These are phyloP conservation scores for Pelecanus crispus DNA, from an alignment of 2,113 vertebrate genomes.

Conservation along the genomic window DNA sequence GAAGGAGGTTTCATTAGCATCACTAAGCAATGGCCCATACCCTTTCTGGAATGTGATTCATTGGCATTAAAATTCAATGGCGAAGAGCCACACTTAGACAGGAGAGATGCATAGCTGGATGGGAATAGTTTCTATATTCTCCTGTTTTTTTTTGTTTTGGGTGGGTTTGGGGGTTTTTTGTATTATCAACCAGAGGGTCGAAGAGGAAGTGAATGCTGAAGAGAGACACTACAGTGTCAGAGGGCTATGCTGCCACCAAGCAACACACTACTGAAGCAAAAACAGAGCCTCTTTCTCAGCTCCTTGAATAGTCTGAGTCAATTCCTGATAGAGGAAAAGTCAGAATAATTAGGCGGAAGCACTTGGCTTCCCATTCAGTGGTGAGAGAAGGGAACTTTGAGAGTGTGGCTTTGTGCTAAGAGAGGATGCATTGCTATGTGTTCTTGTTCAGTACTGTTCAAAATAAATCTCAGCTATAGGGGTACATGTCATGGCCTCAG, in stretches of 20 bases:
- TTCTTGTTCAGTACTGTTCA: neutral
- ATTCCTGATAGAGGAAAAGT: conserved; percentile 25
- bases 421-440: neutral
- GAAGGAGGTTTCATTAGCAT: neutral
- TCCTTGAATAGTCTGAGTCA: conserved; percentile 12
- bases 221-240: neutral
- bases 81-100: neutral
- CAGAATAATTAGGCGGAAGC: conserved; percentile 45
- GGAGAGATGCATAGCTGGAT: neutral
- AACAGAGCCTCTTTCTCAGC: conserved; percentile 3
- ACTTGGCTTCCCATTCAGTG: neutral
- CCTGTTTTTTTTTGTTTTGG: neutral
- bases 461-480: conserved; percentile 8
- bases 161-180: neutral
- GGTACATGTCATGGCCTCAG: neutral
- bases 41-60: neutral
- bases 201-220: neutral
- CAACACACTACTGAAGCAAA: neutral
- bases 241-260: neutral
- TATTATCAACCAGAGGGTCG: neutral
- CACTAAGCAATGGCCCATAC: neutral
- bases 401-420: neutral
- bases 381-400: neutral
- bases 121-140: neutral
- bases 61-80: neutral